Conservation (phyloP, 2,888 invertebrate genomes). For the Nemurella pictetii region DNA sequence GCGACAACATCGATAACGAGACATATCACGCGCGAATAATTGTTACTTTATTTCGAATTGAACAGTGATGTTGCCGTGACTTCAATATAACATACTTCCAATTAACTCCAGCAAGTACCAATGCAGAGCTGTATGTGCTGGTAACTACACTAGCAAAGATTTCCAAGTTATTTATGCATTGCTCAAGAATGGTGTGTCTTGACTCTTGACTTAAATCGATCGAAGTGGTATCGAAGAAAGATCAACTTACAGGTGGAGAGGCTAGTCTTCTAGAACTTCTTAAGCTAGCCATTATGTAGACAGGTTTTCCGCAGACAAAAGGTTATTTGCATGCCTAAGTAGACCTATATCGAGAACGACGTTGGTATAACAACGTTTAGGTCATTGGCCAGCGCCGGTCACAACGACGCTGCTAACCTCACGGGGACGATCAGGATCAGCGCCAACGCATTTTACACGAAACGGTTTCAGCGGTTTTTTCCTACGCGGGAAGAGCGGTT, state of each 20-base stretch:
- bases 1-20: too few species aligned
- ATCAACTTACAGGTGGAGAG: background rate
- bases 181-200: background rate
- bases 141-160: background rate
- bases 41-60: background rate
- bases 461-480: background rate
- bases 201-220: constrained; percentile 2
- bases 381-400: constrained; percentile 23
- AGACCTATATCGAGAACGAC: constrained; percentile 28
- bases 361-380: background rate
- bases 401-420: background rate
- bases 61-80: background rate
- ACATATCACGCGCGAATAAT: background rate
- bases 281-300: background rate
- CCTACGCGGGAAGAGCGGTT: too few species aligned
- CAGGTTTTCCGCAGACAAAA: constrained; percentile 21
- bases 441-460: too few species aligned
- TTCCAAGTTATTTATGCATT: background rate
- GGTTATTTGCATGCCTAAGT: constrained; percentile 30
- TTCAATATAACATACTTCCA: background rate
- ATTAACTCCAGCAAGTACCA: background rate
- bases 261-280: background rate
- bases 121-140: too few species aligned
- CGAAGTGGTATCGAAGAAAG: constrained; percentile 3
- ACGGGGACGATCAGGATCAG: background rate